Evolutionary conservation across 2,113 vertebrate genomes (phyloP).

Genomic region (Erythrolamprus reginae): DNA sequence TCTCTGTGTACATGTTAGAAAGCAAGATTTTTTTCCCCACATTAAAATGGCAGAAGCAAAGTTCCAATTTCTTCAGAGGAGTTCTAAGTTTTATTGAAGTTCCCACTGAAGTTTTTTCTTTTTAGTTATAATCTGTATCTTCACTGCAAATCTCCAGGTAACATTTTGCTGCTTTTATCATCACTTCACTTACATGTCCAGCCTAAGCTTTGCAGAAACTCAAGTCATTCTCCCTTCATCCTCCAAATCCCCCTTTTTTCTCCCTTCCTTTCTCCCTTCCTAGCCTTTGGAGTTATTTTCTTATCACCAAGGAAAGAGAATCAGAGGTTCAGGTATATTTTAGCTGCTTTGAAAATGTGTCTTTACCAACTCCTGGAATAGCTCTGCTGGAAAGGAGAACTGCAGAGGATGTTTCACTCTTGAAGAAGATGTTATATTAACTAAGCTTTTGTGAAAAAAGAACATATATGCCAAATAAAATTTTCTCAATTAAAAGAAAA

Average conservation of each 20-base stretch:
- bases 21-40: not conserved
- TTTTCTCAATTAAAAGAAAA: slow-evolving; percentile 1
- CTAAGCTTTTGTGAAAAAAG: not conserved
- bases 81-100: slow-evolving; percentile 16
- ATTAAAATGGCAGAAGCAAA: not conserved
- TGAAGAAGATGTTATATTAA: not conserved
- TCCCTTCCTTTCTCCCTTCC: not conserved
- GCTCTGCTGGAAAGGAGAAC: not conserved
- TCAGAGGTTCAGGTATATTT: slow-evolving; percentile 1
- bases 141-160: slow-evolving; percentile 25
- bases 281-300: slow-evolving; percentile 2
- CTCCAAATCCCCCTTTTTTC: not conserved
- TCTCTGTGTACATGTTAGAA: not conserved
- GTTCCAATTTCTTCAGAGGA: not conserved
- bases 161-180: slow-evolving; percentile 27
- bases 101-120: not conserved
- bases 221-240: not conserved
- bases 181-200: slow-evolving; percentile 2
- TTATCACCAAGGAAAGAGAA: slow-evolving; percentile 16
- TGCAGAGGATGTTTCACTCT: not conserved
- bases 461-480: not conserved
- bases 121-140: slow-evolving; percentile 30
- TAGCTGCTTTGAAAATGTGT: not conserved
- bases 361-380: not conserved
- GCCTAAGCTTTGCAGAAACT: slow-evolving; percentile 5